Percentiles rank a stretch among this genome's conserved stretches.
These are phyloP conservation scores for Ceratina australensis DNA, from an alignment of 1,140 invertebrate genomes.

Conservation along the genomic window DNA sequence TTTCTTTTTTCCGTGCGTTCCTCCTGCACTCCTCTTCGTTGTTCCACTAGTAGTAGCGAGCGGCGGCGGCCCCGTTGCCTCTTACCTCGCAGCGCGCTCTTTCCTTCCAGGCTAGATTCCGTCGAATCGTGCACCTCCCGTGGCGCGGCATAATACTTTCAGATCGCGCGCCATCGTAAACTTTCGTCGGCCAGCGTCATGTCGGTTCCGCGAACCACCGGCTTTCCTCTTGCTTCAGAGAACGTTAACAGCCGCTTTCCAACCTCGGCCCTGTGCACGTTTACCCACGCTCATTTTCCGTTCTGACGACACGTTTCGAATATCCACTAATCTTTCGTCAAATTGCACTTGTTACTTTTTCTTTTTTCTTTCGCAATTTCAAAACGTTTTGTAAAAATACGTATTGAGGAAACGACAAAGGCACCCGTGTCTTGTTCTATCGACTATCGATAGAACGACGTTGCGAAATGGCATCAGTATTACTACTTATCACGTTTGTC, in stretches of 20 bases:
- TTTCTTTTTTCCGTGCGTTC: not conserved
- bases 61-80: not conserved
- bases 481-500: too few relatives aligned
- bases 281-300: not conserved
- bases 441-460: too few relatives aligned
- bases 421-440: too few relatives aligned
- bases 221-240: slow-evolving; percentile 7
- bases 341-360: too few relatives aligned
- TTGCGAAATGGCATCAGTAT: too few relatives aligned
- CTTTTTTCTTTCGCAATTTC: too few relatives aligned
- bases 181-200: slow-evolving; percentile 19
- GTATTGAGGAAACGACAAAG: too few relatives aligned
- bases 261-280: not conserved
- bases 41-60: not conserved
- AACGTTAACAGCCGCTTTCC: not conserved
- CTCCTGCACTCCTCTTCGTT: not conserved
- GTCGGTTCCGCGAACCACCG: not conserved
- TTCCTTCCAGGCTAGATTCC: slow-evolving; percentile 30
- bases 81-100: slow-evolving; percentile 5
- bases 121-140: slow-evolving; percentile 44
- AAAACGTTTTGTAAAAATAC: too few relatives aligned
- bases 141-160: slow-evolving; percentile 29
- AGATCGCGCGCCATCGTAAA: slow-evolving; percentile 32
- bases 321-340: too few relatives aligned
- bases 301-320: not conserved